Conservation (phyloP, 1,140 invertebrate species). For the Cherax quadricarinatus region DNA sequence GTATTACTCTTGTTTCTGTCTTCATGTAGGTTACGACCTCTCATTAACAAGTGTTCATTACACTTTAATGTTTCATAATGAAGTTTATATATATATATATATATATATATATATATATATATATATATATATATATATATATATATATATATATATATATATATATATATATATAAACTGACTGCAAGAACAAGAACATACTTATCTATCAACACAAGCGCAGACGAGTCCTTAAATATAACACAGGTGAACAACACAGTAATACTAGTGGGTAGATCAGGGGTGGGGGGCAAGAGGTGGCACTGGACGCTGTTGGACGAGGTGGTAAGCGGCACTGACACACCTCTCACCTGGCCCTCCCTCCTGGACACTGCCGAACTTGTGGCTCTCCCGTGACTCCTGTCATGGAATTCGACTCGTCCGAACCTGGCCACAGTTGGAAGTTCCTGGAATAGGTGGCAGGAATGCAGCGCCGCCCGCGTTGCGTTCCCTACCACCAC, state of each 20-base stretch:
- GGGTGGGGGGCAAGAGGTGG: neutral
- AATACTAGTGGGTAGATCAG: too few relatives aligned
- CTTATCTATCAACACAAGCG: neutral
- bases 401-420: slow-evolving; percentile 52
- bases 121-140: slow-evolving; percentile 26
- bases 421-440: slow-evolving; percentile 27
- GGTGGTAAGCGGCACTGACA: neutral
- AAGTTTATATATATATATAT: slow-evolving; percentile 15
- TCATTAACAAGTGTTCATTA: too few relatives aligned
- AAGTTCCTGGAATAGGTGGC: neutral
- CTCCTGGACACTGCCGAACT: slow-evolving; percentile 57
- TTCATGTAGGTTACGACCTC: too few relatives aligned
- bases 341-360: slow-evolving; percentile 36
- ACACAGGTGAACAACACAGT: neutral
- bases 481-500: neutral
- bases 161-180: neutral
- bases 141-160: neutral
- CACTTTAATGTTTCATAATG: neutral
- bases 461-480: neutral
- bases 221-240: neutral
- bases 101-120: slow-evolving; percentile 28
- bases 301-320: neutral
- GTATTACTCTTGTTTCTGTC: too few relatives aligned
- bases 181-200: neutral
- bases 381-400: slow-evolving; percentile 29